Base-by-base conservation (phyloP, 2,113 vertebrate genomes). In the Cyprinodon tularosa region DNA sequence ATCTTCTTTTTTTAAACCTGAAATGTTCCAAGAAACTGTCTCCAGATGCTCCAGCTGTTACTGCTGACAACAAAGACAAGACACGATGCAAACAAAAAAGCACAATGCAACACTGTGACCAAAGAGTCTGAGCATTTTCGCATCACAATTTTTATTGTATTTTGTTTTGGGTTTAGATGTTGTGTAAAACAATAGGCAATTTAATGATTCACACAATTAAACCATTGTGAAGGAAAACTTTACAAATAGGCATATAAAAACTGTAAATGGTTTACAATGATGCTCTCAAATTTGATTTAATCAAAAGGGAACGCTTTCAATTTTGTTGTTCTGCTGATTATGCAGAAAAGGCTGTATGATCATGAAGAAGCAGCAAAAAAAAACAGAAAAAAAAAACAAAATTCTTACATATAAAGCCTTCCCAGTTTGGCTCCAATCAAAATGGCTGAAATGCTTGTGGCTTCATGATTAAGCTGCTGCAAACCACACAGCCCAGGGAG, bases 371-470 rank as follows among this genome's bases (percentile, higher is more conserved):
- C 3, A 78, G 74, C 74, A 82, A 84, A 84, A 57, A 57, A 57
- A 14, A 57, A 14, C 80, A 84, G 83, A 57, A 57, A 57, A 14
- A 57, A 14, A 6, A 29, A 20, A 50, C 8, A 89, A 85, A 84
- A 86, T 76, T 65, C 39, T 81, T 80, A 77, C 84, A 86, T 81
- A 86, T 66, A 81, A 88, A 84, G 77, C 79, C 75, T 66, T 80
- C 86, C 81, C 82, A 87, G 84, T 86, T 91, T 93, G 92, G 92
- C 90, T 93, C 86, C 85, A 89, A 93, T 94, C 93, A 94, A 94
- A 93, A 94, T 94, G 85, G 72, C 71, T 92, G 84, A 88, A 78
- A 94, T 94, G 86, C 82, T 91, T 94, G 92, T 93, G 93, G 92
- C 88, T 92, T 90, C 74, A 77, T 89, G 91, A 93, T 91, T 89